phyloP scores from a whole-genome alignment of 2,888 invertebrate genomes.

The Cyaniris semiargus region DNA sequence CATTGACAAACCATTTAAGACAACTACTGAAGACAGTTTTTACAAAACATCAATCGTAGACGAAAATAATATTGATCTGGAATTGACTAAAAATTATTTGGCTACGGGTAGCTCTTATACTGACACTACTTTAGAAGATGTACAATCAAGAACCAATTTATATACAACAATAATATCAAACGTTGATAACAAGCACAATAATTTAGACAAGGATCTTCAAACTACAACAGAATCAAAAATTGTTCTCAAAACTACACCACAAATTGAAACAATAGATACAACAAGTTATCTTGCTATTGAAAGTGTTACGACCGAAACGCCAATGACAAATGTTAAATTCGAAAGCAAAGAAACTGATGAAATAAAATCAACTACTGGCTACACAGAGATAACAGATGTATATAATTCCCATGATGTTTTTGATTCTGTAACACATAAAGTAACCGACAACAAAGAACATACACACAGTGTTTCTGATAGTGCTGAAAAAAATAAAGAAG shows the following conservation, averaged over 20 bases:
- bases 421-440: not conserved
- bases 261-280: not conserved
- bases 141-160: not conserved
- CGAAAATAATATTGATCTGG: not conserved
- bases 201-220: not conserved
- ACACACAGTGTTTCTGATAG: not conserved
- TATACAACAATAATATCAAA: not conserved
- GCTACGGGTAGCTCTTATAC: not conserved
- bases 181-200: not conserved
- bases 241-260: not conserved
- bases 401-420: not conserved
- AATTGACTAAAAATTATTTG: not conserved
- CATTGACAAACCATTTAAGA: constrained; percentile 30
- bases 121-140: not conserved
- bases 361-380: not conserved
- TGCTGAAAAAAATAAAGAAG: not conserved
- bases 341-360: not conserved
- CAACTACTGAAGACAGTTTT: constrained; percentile 2
- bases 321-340: not conserved
- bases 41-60: not conserved
- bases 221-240: not conserved
- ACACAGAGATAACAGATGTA: not conserved
- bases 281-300: not conserved
- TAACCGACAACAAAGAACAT: not conserved
- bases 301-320: not conserved